Evolutionary conservation across 2,113 vertebrate genomes (phyloP).

Genomic region (Puma concolor): DNA sequence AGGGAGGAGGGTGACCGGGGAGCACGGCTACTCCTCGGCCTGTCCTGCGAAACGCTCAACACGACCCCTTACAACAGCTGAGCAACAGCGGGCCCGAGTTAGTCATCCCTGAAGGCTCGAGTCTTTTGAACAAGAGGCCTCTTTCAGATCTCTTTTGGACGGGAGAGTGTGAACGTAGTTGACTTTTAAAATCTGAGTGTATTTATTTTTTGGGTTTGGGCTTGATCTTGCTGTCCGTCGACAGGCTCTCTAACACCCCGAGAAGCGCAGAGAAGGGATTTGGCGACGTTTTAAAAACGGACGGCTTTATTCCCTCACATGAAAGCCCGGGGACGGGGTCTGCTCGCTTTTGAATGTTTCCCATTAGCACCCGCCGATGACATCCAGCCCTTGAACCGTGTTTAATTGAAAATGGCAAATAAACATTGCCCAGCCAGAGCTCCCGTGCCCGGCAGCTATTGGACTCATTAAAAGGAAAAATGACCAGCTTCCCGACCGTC

Average conservation of each 20-base stretch:
- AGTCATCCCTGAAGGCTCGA: background rate
- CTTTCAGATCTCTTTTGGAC: background rate
- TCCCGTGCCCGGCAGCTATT: constrained; percentile 72
- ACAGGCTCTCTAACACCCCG: background rate
- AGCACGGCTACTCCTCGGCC: fast-evolving
- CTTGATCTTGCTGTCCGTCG: background rate
- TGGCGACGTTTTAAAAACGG: background rate
- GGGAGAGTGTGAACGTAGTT: background rate
- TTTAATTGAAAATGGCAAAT: constrained; percentile 80
- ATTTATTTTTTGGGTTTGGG: background rate
- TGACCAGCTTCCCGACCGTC: constrained; percentile 50
- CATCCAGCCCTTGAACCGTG: constrained; percentile 69
- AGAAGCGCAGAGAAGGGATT: background rate
- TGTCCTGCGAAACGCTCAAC: too few species aligned
- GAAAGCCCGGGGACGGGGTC: constrained; percentile 9
- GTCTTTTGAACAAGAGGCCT: background rate
- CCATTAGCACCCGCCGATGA: constrained; percentile 33
- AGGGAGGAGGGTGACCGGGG: background rate
- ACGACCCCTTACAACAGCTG: background rate
- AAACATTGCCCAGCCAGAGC: constrained; percentile 70
- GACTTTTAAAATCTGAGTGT: background rate
- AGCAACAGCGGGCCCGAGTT: too few species aligned
- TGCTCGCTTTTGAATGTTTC: constrained; percentile 25
- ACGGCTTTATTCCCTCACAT: background rate
- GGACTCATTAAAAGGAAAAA: constrained; percentile 70